Percentiles rank a stretch among this genome's conserved stretches.
phyloP scores from a whole-genome alignment of 2,888 invertebrate species.

The Lasius platythorax region DNA sequence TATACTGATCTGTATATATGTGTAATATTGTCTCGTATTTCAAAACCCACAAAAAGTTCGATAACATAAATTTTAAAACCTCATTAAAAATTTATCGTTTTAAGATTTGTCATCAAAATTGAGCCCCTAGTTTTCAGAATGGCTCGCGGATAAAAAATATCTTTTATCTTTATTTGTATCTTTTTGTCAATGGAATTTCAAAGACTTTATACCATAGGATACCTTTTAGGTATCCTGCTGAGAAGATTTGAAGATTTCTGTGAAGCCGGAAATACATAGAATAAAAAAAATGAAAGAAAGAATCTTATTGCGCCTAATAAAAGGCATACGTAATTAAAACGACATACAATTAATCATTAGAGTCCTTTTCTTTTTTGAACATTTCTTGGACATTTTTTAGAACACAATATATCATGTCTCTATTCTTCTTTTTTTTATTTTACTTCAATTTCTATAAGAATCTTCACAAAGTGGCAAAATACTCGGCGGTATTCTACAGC shows the following conservation, averaged over 20 bases:
- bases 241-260: neutral
- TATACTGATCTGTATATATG: neutral
- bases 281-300: neutral
- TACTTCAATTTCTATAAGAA: neutral
- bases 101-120: neutral
- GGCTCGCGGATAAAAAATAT: neutral
- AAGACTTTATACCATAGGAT: neutral
- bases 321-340: neutral
- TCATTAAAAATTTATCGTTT: neutral
- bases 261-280: neutral
- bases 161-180: neutral
- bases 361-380: neutral
- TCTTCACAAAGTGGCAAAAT: neutral
- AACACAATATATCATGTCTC: neutral
- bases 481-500: neutral
- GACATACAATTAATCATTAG: neutral
- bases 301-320: neutral
- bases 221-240: neutral
- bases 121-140: neutral
- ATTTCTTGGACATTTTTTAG: neutral
- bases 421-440: neutral
- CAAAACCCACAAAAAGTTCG: neutral
- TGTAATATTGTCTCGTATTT: neutral
- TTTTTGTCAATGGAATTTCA: neutral
- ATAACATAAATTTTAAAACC: neutral